Evolutionary conservation across 2,113 vertebrate genomes (phyloP).

Genomic region (Corvus hawaiiensis): DNA sequence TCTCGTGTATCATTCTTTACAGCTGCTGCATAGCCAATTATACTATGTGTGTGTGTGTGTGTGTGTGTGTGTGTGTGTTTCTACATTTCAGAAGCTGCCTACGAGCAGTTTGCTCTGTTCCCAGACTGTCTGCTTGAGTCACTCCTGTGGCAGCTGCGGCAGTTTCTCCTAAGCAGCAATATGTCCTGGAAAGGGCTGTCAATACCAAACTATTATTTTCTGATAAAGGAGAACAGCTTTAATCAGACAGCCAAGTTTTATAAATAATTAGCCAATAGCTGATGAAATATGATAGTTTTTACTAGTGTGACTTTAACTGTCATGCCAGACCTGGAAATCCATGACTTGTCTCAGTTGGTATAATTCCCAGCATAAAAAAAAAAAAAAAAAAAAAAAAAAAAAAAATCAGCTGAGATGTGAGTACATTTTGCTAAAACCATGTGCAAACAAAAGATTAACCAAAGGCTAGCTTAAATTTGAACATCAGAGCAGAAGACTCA

Average conservation of each 20-base stretch:
- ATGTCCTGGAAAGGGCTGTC: neutral
- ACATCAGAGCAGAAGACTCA: neutral
- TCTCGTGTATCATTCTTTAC: neutral
- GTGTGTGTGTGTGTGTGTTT: neutral
- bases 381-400: neutral
- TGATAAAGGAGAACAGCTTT: neutral
- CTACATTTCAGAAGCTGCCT: neutral
- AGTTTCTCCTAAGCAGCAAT: neutral
- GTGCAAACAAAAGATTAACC: neutral
- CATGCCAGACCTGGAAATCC: neutral
- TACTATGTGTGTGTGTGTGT: neutral
- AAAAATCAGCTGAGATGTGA: neutral
- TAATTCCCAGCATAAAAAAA: neutral
- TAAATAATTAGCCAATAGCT: neutral
- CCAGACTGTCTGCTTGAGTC: neutral
- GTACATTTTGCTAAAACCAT: neutral
- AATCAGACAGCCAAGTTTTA: neutral
- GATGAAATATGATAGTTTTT: neutral
- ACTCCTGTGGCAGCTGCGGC: neutral
- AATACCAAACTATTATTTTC: neutral
- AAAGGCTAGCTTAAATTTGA: neutral
- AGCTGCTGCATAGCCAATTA: neutral
- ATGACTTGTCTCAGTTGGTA: neutral
- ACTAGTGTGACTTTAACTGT: neutral
- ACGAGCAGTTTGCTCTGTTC: neutral